These are phyloP conservation scores for Thysanoteuthis rhombus DNA, from an alignment of 2,888 invertebrate genomes.

Conservation along the genomic window DNA sequence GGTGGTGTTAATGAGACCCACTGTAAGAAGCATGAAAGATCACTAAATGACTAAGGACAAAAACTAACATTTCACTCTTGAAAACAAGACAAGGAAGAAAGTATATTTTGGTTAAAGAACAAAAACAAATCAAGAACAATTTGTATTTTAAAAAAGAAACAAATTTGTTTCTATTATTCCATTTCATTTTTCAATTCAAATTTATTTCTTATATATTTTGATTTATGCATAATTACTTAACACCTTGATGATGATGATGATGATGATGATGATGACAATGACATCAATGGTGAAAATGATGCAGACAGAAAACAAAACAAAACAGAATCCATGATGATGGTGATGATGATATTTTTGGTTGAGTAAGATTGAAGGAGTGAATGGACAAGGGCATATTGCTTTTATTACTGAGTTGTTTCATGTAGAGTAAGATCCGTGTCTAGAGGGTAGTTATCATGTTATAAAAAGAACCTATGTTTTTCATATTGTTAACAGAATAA, in stretches of 20 bases:
- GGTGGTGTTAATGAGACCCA: background rate
- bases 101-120: background rate
- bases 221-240: background rate
- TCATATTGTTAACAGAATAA: too few relatives aligned
- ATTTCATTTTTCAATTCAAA: background rate
- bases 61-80: background rate
- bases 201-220: background rate
- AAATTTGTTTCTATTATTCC: background rate
- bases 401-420: background rate
- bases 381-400: background rate
- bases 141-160: background rate
- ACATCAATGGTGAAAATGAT: background rate
- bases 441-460: background rate
- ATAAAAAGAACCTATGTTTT: too few relatives aligned
- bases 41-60: background rate
- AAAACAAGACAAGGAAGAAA: background rate
- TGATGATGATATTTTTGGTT: background rate
- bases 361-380: background rate
- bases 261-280: background rate
- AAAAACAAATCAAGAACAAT: background rate
- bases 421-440: background rate
- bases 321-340: background rate
- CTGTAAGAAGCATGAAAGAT: background rate
- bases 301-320: too few relatives aligned
- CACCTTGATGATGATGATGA: background rate